phyloP scores from a whole-genome alignment of 2,797 vertebrate species.

The Sparidentex hasta region DNA sequence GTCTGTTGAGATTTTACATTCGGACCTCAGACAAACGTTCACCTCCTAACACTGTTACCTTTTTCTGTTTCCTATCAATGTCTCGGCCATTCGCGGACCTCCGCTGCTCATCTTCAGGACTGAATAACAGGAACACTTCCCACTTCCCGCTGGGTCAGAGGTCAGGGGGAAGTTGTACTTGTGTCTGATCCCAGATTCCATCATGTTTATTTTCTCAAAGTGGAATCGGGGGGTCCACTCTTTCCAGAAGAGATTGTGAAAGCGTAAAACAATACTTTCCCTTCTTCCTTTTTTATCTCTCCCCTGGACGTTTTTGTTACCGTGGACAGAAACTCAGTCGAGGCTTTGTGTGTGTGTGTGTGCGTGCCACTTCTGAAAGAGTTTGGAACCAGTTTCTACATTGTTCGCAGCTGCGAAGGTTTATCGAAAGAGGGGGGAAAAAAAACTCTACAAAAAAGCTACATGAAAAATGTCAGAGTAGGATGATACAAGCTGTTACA shows the following conservation, averaged over 20 bases:
- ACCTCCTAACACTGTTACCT: neutral
- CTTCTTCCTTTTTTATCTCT: conserved; percentile 49
- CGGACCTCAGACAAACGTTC: conserved; percentile 19
- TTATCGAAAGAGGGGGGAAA: neutral
- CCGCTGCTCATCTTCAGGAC: conserved; percentile 49
- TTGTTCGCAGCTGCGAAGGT: conserved; percentile 32
- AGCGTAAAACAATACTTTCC: conserved; percentile 77
- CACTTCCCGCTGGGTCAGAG: conserved; percentile 78
- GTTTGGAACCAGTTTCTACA: conserved; percentile 13
- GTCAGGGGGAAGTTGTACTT: conserved; percentile 80
- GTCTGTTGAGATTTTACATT: conserved; percentile 20
- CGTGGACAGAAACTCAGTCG: conserved; percentile 44
- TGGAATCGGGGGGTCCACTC: conserved; percentile 49
- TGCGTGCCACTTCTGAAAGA: neutral
- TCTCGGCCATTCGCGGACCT: conserved; percentile 8
- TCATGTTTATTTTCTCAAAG: conserved; percentile 83
- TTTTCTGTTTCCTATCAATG: conserved; percentile 17
- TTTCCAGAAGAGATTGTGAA: conserved; percentile 73
- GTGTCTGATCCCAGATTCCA: conserved; percentile 82
- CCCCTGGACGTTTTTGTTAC: conserved; percentile 32
- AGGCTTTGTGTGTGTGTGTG: conserved; percentile 2
- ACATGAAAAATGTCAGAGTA: conserved; percentile 31
- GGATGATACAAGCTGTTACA: conserved; percentile 12
- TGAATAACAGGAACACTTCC: conserved; percentile 82
- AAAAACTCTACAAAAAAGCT: neutral